Evolutionary conservation across 37 sponge, comb jelly and placozoan species (phyloP), one percentile per base, ranked within the genome.

Genomic region (Geodia barretti): DNA sequence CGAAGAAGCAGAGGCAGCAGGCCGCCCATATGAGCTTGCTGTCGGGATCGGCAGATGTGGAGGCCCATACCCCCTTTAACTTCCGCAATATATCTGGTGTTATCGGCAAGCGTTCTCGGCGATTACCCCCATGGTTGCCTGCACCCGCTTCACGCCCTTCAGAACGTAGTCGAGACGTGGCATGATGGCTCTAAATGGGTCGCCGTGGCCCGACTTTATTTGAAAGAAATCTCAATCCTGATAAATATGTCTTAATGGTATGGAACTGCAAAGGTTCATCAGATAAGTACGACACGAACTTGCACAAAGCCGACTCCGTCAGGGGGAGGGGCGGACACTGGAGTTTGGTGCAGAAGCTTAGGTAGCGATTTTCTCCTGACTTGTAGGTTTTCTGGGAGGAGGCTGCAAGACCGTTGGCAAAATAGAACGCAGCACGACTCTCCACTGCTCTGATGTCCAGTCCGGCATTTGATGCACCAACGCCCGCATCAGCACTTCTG

Each of bases 191-290:
- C 43, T 20, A 59, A 68, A 81, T 29, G 77, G 70, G 42, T 80
- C 65, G 2, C 33, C 71, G 5, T 64, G 19, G 8, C 79, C 79
- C 7, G 38, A 34, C 35, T 33, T 29, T 32, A 83, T 78, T n/a
- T 78, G 89, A 3, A 73, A 32, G n/a, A 78, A 64, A 32, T 2
- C 89, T 26, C 2, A 89, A 73, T 14, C 62, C 89, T 29, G 84
- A 76, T 40, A 89, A 32, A 32, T 89, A 89, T 0, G 39, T 41
- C 60, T 89, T 89, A 20, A 89, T 83, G 5, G 75, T 83, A 1
- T 61, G 33, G 28, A 64, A 67, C 35, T 42, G 31, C 4, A 84
- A 68, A 38, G 61, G 68, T 28, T 83, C 31, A 0, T 29, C 41
- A 5, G 79, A 72, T 31, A 89, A 70, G 41, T 38, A 63, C 14